Evolutionary conservation across 1,140 invertebrate species (phyloP).

Genomic region (Ostrea denselamellosa): DNA sequence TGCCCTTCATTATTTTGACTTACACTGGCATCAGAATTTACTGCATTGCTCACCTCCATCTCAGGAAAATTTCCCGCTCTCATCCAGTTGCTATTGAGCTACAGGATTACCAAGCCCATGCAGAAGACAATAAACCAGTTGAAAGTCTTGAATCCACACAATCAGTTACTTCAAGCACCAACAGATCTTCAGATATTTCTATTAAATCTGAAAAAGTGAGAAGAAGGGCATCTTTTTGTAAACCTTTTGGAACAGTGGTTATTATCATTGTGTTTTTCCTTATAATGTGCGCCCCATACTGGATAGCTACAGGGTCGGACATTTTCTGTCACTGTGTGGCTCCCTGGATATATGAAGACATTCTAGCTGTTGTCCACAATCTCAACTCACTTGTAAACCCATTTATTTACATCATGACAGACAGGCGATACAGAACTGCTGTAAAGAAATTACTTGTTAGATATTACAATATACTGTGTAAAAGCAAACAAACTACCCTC

Average conservation of each 20-base stretch:
- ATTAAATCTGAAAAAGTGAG: constrained; percentile 1
- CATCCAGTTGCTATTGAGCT: constrained; percentile 3
- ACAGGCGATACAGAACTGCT: constrained; percentile 57
- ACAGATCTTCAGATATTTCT: background rate
- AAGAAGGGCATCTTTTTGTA: constrained; percentile 38
- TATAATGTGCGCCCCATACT: constrained; percentile 65
- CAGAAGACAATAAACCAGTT: background rate
- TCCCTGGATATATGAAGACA: constrained; percentile 63
- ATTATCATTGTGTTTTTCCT: constrained; percentile 60
- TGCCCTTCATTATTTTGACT: constrained; percentile 58
- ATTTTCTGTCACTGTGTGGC: constrained; percentile 58
- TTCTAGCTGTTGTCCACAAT: constrained; percentile 61
- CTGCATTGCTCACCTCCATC: constrained; percentile 57
- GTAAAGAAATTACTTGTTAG: constrained; percentile 49
- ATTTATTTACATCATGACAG: constrained; percentile 65
- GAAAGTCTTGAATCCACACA: background rate
- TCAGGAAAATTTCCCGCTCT: constrained; percentile 53
- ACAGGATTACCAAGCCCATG: background rate
- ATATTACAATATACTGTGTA: background rate
- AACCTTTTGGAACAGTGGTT: constrained; percentile 61
- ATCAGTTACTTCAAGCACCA: background rate
- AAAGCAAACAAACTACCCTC: background rate
- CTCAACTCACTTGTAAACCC: constrained; percentile 65
- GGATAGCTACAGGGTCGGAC: constrained; percentile 58
- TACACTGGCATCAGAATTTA: constrained; percentile 61